Evolutionary conservation across 2,113 vertebrate species (phyloP), one percentile per base, ranked within the genome.

Genomic region (Fulica atra): DNA sequence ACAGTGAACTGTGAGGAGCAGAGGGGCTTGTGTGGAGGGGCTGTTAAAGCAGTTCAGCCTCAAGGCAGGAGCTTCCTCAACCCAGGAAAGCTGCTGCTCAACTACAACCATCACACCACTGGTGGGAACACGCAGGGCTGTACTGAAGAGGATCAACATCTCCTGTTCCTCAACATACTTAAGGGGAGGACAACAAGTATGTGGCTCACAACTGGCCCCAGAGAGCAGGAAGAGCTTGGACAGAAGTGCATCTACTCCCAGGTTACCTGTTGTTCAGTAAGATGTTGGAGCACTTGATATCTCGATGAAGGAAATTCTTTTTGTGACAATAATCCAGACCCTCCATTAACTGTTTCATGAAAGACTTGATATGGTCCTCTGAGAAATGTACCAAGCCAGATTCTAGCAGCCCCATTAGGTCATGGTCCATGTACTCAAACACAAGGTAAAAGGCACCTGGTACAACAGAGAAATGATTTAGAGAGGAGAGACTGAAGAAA

Each of bases 401-500:
- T 98, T 99, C 99, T 97, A 99, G 98, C 95, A 99, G 98, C 96
- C 99, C 99, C 99, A 99, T 99, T 97, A 99, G 98, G 96, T 99
- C 99, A 64, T 99, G 99, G 97, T 99, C 99, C 99, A 99, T 99
- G 98, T 99, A 99, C 97, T 99, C 99, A 98, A 99, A 99, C 92
- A 99, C 99, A 98, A 99, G 98, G 95, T 99, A 99, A 98, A 99
- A 99, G 80, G 99, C 99, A 97, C 99, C 99, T 97, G 85, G 69
- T 98, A 63, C 2, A 72, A 51, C 3, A 87, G 2, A 94, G 50
- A 51, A 81, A 57, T 9, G 10, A 82, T 21, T 76, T 26, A 44
- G 28, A 51, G 16, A 19, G 23, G 28, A 54, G 8, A 65, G 16
- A 54, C 4, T 9, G 25, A 46, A 54, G 26, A 70, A 31, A 14